These are phyloP conservation scores for Callyntrura sp. DNA, from an alignment of 2,888 invertebrate genomes.

Conservation along the genomic window DNA sequence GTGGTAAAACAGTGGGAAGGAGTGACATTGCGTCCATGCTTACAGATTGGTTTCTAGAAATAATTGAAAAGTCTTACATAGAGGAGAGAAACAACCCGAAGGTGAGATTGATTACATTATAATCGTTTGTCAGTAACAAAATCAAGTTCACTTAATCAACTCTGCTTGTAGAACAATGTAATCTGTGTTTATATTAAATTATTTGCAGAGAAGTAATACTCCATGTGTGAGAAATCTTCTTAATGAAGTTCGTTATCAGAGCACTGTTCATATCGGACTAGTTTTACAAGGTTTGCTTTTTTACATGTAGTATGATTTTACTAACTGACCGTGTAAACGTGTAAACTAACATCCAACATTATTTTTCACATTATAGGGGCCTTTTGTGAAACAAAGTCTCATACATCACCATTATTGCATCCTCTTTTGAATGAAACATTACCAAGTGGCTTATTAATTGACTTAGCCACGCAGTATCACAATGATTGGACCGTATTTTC, in stretches of 20 bases:
- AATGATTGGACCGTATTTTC: constrained; percentile 87
- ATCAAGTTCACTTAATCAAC: no score
- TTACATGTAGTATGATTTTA: no score
- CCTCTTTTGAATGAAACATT: constrained; percentile 90
- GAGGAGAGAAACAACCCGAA: constrained; percentile 81
- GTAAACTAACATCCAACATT: no score
- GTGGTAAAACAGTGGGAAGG: constrained; percentile 18
- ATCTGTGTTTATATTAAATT: no score
- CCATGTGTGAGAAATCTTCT: constrained; percentile 91
- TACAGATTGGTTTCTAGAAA: constrained; percentile 82
- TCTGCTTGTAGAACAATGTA: no score
- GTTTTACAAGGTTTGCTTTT: constrained; percentile 88
- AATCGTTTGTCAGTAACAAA: no score
- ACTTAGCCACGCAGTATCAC: constrained; percentile 88
- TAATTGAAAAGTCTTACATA: constrained; percentile 80
- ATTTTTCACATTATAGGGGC: constrained; percentile 73
- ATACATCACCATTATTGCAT: constrained; percentile 89
- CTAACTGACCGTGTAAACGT: no score
- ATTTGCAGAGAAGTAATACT: constrained; percentile 88
- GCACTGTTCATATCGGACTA: constrained; percentile 88
- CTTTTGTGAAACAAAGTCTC: constrained; percentile 77
- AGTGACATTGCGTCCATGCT: constrained; percentile 74
- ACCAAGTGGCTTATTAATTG: constrained; percentile 91
- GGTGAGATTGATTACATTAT: no score
- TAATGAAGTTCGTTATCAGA: constrained; percentile 87